These are phyloP conservation scores for Leptestheria dahalacensis DNA, from an alignment of 1,140 invertebrate species.

Conservation along the genomic window DNA sequence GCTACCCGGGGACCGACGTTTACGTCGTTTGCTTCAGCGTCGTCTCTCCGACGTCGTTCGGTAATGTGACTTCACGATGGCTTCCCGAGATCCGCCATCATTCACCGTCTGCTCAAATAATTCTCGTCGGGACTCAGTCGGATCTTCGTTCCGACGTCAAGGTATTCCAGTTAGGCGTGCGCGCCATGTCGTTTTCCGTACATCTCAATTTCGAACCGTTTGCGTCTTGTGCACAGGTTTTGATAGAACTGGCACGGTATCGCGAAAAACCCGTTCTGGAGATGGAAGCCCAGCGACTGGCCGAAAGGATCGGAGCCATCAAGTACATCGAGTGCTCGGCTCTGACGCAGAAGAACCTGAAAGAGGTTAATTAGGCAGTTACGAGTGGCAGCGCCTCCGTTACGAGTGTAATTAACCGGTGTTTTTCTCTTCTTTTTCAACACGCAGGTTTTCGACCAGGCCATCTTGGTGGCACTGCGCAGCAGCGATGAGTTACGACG, in stretches of 20 bases:
- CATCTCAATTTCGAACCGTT: not conserved
- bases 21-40: conserved; percentile 88
- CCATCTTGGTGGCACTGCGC: conserved; percentile 54
- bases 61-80: conserved; percentile 71
- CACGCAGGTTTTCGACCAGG: conserved; percentile 57
- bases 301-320: conserved; percentile 55
- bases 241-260: conserved; percentile 43
- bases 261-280: conserved; percentile 64
- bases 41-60: conserved; percentile 72
- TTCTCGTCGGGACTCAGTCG: conserved; percentile 63
- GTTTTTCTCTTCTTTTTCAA: not conserved
- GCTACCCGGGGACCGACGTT: conserved; percentile 76
- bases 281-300: conserved; percentile 55
- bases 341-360: conserved; percentile 72
- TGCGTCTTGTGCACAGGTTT: conserved; percentile 23
- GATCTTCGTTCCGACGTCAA: conserved; percentile 41
- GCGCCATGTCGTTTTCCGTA: too few species aligned
- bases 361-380: too few species aligned
- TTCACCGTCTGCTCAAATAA: conserved; percentile 51
- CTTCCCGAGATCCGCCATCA: conserved; percentile 61
- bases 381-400: too few species aligned
- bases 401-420: too few species aligned
- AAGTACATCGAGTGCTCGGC: conserved; percentile 83
- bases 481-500: conserved; percentile 5
- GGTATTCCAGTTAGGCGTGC: conserved; percentile 13